These are phyloP conservation scores for Syrmaticus mikado DNA, from an alignment of 2,113 vertebrate species.

Conservation along the genomic window DNA sequence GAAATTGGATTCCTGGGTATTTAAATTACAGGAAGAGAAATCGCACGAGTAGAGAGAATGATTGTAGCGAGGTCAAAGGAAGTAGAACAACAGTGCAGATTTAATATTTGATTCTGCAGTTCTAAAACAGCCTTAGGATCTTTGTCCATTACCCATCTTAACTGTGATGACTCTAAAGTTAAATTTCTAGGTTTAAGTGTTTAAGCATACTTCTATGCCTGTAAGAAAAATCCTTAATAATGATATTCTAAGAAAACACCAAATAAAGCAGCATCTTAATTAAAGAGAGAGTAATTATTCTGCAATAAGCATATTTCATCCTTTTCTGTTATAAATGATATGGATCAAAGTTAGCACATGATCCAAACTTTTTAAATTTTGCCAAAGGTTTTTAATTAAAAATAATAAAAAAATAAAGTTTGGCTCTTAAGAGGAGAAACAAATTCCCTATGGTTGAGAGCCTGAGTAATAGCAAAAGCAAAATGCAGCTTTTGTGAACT, in stretches of 20 bases:
- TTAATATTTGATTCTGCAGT: background rate
- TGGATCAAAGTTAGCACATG: background rate
- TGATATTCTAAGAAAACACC: background rate
- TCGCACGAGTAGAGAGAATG: background rate
- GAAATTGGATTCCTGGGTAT: background rate
- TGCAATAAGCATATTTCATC: background rate
- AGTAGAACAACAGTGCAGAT: background rate
- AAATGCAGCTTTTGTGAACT: background rate
- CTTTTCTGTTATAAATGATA: background rate
- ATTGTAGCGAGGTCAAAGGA: background rate
- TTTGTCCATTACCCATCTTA: background rate
- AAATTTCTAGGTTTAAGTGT: background rate
- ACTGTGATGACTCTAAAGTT: background rate
- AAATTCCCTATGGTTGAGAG: background rate
- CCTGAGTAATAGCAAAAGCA: background rate
- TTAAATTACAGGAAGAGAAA: slow-evolving; percentile 22
- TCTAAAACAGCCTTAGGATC: background rate
- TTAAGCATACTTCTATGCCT: background rate
- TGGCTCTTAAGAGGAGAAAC: background rate
- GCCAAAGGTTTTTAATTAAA: background rate
- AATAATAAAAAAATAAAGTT: background rate
- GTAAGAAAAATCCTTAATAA: background rate
- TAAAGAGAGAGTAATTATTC: background rate
- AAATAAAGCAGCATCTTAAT: background rate
- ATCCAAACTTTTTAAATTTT: background rate